Evolutionary conservation across 2,113 vertebrate species (phyloP), one percentile per base, ranked within the genome.

Genomic region (Potamarius usumacintae): DNA sequence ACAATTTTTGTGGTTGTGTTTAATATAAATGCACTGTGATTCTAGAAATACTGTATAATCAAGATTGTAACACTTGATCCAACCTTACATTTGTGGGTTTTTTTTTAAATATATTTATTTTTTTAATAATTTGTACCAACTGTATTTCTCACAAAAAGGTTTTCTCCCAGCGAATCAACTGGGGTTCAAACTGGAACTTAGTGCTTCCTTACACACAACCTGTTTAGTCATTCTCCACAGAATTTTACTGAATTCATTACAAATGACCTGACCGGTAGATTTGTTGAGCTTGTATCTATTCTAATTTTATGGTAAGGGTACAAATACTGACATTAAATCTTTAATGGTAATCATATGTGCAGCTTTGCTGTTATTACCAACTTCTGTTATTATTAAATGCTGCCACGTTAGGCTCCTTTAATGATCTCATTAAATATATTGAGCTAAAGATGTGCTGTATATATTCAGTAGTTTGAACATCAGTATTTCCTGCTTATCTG

Each of bases 391-490:
- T 20, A 42, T 25, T 80, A 27, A 71, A n/a, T 42, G 63, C n/a
- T 34, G 82, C 71, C 82, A 85, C 58, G 17, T 55, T 67, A 53
- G 27, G 20, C 77, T 80, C 22, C 30, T 80, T 80, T 69, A 69
- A 79, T 55, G 62, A 34, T 55, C 52, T 69, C 20, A 42, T 86
- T 67, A 81, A 81, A 22, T 11, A n/a, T 69, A 25, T 34, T 42
- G 10, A 11, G 60, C 58, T 85, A 30, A 53, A 53, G 74, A 77
- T 50, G 50, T 17, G 67, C 67, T 50, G 50, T 17, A 80, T 78
- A 10, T 67, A 30, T 84, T n/a, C 30, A 62, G 2, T 53, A 15
- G 8, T 20, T 25, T 48, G 6, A 30, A 72, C 62, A 11, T 85
- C 48, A 57, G 67, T 82, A 48, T 30, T 27, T 71, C 20, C 25